phyloP scores from a whole-genome alignment of 2,113 vertebrate species.

The Pitta sordida region DNA sequence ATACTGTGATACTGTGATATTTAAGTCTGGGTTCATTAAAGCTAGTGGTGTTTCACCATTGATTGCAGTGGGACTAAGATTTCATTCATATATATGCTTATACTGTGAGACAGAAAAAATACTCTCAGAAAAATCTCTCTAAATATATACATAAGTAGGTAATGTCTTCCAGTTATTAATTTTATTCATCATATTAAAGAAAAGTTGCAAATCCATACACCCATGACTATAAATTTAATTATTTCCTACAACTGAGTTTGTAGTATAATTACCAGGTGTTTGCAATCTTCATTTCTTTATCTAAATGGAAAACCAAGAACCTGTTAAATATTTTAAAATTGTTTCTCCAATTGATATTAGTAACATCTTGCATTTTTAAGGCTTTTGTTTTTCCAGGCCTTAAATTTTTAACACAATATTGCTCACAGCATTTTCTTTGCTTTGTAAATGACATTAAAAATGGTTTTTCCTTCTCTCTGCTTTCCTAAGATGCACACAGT shows the following conservation, averaged over 20 bases:
- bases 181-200: not conserved
- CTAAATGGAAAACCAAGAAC: not conserved
- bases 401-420: conserved; percentile 57
- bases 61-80: not conserved
- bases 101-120: not conserved
- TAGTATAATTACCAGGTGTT: not conserved
- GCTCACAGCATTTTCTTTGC: conserved; percentile 43
- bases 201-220: not conserved
- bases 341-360: conserved; percentile 7
- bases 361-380: conserved; percentile 37
- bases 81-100: not conserved
- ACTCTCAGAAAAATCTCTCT: not conserved
- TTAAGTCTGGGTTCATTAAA: not conserved
- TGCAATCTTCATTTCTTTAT: not conserved
- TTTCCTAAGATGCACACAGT: conserved; percentile 17
- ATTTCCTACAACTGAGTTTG: not conserved
- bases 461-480: not conserved
- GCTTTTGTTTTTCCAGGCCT: conserved; percentile 37
- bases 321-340: conserved; percentile 34
- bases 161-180: not conserved
- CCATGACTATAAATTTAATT: not conserved
- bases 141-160: not conserved
- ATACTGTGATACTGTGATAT: no score
- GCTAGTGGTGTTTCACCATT: not conserved
- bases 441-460: conserved; percentile 42